A percentile compares a stretch with the other conserved stretches of the same genome.
Evolutionary conservation across 2,797 vertebrate genomes (phyloP).

Genomic region (Sparus aurata): DNA sequence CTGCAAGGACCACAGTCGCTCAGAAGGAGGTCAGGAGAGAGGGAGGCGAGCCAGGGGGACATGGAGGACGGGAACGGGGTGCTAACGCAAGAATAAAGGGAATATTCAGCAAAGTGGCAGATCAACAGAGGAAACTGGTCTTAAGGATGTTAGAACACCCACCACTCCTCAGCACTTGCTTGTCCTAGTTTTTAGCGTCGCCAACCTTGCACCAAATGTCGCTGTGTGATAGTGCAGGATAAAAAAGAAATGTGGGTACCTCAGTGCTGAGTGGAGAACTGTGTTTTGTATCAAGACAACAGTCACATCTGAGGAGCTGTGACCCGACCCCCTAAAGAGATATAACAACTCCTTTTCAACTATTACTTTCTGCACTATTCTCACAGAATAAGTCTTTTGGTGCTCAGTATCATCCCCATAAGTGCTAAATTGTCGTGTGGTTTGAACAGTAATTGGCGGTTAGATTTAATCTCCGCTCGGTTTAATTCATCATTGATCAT

Average conservation of each 20-base stretch:
- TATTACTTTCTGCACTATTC: neutral
- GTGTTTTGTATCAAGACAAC: conserved; percentile 37
- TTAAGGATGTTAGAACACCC: conserved; percentile 48
- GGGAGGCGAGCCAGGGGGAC: conserved; percentile 53
- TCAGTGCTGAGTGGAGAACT: conserved; percentile 43
- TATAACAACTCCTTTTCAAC: conserved; percentile 11
- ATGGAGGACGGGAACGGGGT: conserved; percentile 40
- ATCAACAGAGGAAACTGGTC: conserved; percentile 54
- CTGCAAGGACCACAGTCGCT: conserved; percentile 78
- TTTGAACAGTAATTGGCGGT: conserved; percentile 30
- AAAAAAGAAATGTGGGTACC: conserved; percentile 39
- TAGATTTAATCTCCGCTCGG: conserved; percentile 24
- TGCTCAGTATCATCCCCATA: conserved; percentile 15
- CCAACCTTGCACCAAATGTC: conserved; percentile 31
- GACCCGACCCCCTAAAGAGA: conserved; percentile 32
- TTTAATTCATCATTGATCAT: conserved; percentile 39
- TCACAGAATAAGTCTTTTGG: conserved; percentile 1
- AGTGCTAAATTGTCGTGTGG: conserved; percentile 15
- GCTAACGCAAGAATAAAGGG: conserved; percentile 58
- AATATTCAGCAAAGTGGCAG: conserved; percentile 65
- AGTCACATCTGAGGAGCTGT: conserved; percentile 29
- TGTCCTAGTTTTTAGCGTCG: conserved; percentile 57
- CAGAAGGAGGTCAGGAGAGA: conserved; percentile 78
- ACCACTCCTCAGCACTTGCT: conserved; percentile 19
- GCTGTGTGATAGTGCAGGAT: conserved; percentile 41